Evolutionary conservation across 2,797 vertebrate species (phyloP).

Genomic region (Chromis chromis): DNA sequence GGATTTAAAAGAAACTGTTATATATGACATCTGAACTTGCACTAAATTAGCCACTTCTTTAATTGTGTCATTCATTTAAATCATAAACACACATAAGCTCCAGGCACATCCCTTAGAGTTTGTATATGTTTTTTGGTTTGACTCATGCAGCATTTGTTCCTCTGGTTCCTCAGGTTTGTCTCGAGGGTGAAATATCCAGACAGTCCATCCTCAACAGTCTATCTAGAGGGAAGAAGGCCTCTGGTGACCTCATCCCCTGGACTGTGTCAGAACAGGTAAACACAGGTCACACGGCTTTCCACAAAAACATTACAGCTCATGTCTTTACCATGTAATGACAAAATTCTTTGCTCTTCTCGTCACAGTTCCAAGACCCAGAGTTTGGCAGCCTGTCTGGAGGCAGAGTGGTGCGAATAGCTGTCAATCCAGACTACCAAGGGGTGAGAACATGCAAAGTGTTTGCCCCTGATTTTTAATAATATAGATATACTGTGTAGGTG

Average conservation of each 20-base stretch:
- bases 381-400: slow-evolving; percentile 94
- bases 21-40: neutral
- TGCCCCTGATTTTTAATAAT: neutral
- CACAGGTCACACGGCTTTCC: neutral
- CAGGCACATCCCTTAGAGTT: no score
- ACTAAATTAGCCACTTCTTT: neutral
- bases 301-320: neutral
- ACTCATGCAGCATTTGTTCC: neutral
- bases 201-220: slow-evolving; percentile 96
- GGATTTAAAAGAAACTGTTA: neutral
- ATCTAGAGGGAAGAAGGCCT: slow-evolving; percentile 97
- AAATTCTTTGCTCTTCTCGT: slow-evolving; percentile 6
- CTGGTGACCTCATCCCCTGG: slow-evolving; percentile 98
- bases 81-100: neutral
- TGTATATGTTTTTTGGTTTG: neutral
- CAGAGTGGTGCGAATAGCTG: slow-evolving; percentile 94
- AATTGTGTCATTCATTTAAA: neutral
- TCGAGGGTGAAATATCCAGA: slow-evolving; percentile 96
- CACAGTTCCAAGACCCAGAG: slow-evolving; percentile 95
- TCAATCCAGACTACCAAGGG: slow-evolving; percentile 98
- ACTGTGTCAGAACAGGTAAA: slow-evolving; percentile 95
- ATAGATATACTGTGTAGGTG: neutral
- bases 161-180: slow-evolving; percentile 87
- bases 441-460: slow-evolving; percentile 76
- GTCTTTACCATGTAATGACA: neutral